A percentile compares a stretch with the other conserved stretches of the same genome.
These are phyloP conservation scores for Synanceia verrucosa DNA, from an alignment of 2,797 vertebrate species.

Conservation along the genomic window DNA sequence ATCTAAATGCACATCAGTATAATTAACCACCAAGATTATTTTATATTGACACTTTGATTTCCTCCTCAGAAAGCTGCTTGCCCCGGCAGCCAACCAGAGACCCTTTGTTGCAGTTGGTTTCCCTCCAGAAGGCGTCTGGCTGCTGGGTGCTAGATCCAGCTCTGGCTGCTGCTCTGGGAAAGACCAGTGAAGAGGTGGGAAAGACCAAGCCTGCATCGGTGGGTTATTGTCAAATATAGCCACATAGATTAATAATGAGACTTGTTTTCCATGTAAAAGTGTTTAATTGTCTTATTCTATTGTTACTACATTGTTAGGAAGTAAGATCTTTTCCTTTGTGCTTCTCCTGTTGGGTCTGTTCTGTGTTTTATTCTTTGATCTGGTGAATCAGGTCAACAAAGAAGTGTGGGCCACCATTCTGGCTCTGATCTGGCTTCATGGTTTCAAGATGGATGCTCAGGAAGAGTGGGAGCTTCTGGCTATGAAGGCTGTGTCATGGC, in stretches of 20 bases:
- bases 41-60: not conserved
- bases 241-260: not conserved
- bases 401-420: slow-evolving; percentile 84
- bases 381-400: slow-evolving; percentile 52
- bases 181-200: slow-evolving; percentile 65
- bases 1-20: not conserved
- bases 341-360: not conserved
- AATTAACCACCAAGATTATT: not conserved
- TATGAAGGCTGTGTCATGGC: slow-evolving; percentile 81
- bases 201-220: slow-evolving; percentile 69
- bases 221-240: slow-evolving; percentile 15
- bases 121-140: slow-evolving; percentile 84
- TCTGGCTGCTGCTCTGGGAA: slow-evolving; percentile 67
- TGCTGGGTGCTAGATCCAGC: slow-evolving; percentile 76
- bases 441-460: slow-evolving; percentile 57
- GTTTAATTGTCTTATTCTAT: too few relatives aligned
- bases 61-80: not conserved
- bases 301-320: not conserved
- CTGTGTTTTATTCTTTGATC: not conserved
- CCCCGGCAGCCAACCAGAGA: slow-evolving; percentile 21
- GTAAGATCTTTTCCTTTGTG: not conserved
- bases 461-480: slow-evolving; percentile 86
- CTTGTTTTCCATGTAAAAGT: not conserved
- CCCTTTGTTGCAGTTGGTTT: slow-evolving; percentile 72
- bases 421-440: slow-evolving; percentile 85